Evolutionary conservation across 2,797 vertebrate species (phyloP).

Genomic region (Lithobates sylvaticus): DNA sequence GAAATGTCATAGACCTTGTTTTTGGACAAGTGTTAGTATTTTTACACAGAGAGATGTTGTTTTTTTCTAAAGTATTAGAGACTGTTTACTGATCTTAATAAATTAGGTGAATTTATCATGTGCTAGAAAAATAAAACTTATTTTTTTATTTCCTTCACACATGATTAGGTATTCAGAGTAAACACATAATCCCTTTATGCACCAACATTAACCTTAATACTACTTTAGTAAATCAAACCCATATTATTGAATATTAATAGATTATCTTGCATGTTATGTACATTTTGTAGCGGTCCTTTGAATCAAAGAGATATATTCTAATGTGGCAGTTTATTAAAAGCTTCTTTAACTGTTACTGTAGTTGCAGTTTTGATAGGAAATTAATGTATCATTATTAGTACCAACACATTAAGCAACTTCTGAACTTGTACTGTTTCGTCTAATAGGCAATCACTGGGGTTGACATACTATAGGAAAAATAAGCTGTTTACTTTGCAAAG

Average conservation of each 20-base stretch:
- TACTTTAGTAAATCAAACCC: not conserved
- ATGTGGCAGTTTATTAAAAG: not conserved
- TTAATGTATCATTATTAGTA: too few relatives aligned
- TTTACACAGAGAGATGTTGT: not conserved
- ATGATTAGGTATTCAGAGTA: not conserved
- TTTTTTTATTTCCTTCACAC: not conserved
- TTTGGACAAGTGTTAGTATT: not conserved
- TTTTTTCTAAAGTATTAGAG: not conserved
- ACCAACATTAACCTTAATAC: not conserved
- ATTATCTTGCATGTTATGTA: too few relatives aligned
- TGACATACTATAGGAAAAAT: too few relatives aligned
- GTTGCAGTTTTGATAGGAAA: not conserved
- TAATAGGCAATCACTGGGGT: slow-evolving; percentile 8
- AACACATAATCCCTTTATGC: not conserved
- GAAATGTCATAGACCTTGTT: not conserved
- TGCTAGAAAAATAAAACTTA: not conserved
- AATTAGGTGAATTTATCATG: too few relatives aligned
- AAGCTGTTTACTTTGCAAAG: too few relatives aligned
- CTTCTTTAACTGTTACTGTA: not conserved
- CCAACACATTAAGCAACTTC: not conserved
- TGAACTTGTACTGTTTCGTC: not conserved
- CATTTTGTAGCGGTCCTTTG: not conserved
- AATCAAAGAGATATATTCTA: not conserved
- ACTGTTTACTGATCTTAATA: not conserved
- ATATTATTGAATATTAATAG: not conserved